These are phyloP conservation scores for Rhyacophila evoluta DNA, from an alignment of 2,888 invertebrate species.

Conservation along the genomic window DNA sequence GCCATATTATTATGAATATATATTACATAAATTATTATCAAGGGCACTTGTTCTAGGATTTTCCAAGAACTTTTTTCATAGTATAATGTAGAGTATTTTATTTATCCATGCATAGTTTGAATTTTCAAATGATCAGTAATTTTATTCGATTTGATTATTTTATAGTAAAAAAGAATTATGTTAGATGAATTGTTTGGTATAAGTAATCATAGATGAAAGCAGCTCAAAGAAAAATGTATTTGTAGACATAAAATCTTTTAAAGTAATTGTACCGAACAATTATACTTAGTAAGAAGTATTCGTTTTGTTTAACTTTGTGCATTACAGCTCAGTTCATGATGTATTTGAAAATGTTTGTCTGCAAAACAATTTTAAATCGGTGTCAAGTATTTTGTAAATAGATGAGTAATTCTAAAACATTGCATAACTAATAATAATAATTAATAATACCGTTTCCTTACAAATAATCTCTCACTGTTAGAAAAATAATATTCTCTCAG, in stretches of 20 bases:
- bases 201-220: no score
- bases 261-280: no score
- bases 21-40: neutral
- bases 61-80: neutral
- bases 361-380: neutral
- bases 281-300: no score
- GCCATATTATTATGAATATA: neutral
- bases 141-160: neutral
- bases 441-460: neutral
- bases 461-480: neutral
- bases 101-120: neutral
- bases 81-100: neutral
- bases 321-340: constrained; percentile 20
- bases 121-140: neutral
- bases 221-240: no score
- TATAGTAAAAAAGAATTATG: neutral
- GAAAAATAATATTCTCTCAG: constrained; percentile 12
- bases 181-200: no score
- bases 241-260: no score
- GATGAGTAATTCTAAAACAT: no score
- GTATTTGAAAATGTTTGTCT: neutral
- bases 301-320: constrained; percentile 8
- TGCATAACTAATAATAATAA: neutral
- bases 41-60: neutral
- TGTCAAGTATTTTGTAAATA: neutral